phyloP scores from a whole-genome alignment of 1,140 invertebrate genomes.

The Drosophila ficusphila region DNA sequence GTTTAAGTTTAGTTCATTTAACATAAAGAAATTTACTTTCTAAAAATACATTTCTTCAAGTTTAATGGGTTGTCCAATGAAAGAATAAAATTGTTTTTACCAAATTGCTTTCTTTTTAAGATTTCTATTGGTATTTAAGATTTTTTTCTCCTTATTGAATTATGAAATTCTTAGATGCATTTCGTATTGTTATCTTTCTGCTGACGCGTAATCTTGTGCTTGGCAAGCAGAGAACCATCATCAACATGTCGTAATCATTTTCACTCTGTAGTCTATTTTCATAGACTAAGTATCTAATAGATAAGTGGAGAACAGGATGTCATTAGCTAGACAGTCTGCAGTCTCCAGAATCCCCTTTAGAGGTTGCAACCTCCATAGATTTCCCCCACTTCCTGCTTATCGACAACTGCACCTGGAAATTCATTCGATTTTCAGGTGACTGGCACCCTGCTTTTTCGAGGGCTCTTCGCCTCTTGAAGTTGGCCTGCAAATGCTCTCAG shows the following conservation, averaged over 20 bases:
- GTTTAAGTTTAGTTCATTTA: no score
- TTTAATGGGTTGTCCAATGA: no score
- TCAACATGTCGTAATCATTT: slow-evolving; percentile 1
- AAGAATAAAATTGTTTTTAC: no score
- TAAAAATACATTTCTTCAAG: no score
- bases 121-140: no score
- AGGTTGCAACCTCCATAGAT: background rate
- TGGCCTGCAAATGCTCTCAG: slow-evolving; percentile 24
- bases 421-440: slow-evolving; percentile 20
- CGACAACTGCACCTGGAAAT: slow-evolving; percentile 24
- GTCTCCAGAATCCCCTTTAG: slow-evolving; percentile 2
- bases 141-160: no score
- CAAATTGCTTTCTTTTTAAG: no score
- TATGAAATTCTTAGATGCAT: no score
- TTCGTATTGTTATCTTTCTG: background rate
- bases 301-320: slow-evolving; percentile 4
- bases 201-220: background rate
- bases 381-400: slow-evolving; percentile 11
- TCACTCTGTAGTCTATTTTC: background rate
- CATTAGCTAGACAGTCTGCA: slow-evolving; percentile 7
- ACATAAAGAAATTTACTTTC: no score
- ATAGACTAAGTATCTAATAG: background rate
- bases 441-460: slow-evolving; percentile 6
- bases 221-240: background rate
- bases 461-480: slow-evolving; percentile 11